Percentiles rank a stretch among this genome's conserved stretches.
Conservation (phyloP, 1,140 invertebrate species). For the Ruditapes philippinarum region DNA sequence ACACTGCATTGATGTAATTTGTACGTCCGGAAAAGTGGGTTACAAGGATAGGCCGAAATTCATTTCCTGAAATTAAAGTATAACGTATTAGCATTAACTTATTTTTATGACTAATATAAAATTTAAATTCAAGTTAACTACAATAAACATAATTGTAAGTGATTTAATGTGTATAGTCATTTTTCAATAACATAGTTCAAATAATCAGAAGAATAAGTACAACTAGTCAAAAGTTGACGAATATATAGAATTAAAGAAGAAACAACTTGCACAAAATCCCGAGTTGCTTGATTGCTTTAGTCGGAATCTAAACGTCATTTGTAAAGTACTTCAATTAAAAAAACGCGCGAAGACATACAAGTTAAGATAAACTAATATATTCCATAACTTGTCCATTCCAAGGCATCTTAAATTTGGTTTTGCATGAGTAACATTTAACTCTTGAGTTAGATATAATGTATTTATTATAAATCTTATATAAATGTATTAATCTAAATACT, state of each 20-base stretch:
- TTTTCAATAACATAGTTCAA: too few relatives aligned
- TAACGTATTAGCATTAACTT: too few relatives aligned
- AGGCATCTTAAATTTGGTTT: too few relatives aligned
- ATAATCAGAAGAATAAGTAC: not conserved
- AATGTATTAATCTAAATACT: not conserved
- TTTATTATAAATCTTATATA: not conserved
- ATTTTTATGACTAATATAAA: not conserved
- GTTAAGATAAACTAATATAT: too few relatives aligned
- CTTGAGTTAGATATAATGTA: not conserved
- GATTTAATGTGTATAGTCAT: not conserved
- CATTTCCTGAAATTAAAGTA: not conserved
- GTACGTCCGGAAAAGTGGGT: not conserved
- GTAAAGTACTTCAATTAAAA: too few relatives aligned
- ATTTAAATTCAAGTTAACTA: not conserved
- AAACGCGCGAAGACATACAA: too few relatives aligned
- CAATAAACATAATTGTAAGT: not conserved
- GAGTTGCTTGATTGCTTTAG: too few relatives aligned
- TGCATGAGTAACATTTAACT: too few relatives aligned
- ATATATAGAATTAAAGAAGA: not conserved
- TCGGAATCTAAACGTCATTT: too few relatives aligned
- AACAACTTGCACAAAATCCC: too few relatives aligned
- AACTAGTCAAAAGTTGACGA: not conserved
- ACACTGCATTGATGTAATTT: constrained; percentile 4
- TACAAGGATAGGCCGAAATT: not conserved
- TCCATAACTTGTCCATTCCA: too few relatives aligned